phyloP scores from a whole-genome alignment of 2,113 vertebrate genomes.

The Ia io region DNA sequence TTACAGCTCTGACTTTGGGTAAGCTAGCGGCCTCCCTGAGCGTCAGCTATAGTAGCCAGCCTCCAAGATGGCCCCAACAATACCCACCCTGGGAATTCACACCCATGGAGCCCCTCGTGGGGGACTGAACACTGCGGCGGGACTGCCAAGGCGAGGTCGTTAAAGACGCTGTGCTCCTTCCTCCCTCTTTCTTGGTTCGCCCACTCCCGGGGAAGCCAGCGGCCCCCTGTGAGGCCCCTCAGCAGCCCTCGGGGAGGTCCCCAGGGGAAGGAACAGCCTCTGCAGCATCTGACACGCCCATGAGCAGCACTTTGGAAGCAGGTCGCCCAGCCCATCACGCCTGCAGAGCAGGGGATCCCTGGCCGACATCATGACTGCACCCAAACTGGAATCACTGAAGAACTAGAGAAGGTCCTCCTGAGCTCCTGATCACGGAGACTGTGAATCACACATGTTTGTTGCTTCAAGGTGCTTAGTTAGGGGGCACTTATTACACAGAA shows the following conservation, averaged over 20 bases:
- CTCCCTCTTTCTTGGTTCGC: not conserved
- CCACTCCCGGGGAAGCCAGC: not conserved
- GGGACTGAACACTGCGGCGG: fast-evolving
- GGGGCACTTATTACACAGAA: not conserved
- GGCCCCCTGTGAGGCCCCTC: not conserved
- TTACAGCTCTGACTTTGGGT: not conserved
- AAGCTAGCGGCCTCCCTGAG: too few relatives aligned
- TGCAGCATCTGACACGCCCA: fast-evolving
- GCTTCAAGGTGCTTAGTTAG: not conserved
- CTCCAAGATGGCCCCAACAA: not conserved
- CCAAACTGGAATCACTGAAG: not conserved
- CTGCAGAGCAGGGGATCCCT: not conserved
- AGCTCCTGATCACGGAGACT: not conserved
- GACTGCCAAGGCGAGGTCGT: fast-evolving
- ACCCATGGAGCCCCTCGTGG: not conserved
- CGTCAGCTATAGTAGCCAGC: not conserved
- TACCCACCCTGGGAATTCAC: not conserved
- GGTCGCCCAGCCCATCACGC: not conserved
- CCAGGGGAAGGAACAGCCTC: not conserved
- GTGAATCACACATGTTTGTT: not conserved
- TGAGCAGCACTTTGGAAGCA: not conserved
- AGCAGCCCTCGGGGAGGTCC: not conserved
- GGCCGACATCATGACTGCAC: not conserved
- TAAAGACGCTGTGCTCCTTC: not conserved
- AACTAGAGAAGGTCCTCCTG: not conserved